Conservation (phyloP, 2,113 vertebrate genomes). For the Aix galericulata region DNA sequence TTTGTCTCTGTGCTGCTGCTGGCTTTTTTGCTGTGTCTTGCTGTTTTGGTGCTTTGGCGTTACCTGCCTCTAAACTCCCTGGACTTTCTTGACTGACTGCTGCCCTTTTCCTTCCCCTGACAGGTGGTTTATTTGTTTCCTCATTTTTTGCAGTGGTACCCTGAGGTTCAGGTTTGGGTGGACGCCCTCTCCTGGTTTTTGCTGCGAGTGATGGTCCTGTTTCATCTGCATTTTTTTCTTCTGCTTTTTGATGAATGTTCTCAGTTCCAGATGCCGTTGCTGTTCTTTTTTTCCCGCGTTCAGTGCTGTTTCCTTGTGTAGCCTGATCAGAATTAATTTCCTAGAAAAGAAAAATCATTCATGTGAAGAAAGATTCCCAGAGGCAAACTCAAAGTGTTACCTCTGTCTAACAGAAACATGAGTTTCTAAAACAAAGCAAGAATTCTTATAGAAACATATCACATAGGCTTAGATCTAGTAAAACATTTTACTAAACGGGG, state of each 20-base stretch:
- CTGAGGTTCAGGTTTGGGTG: constrained; percentile 85
- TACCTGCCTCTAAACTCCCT: constrained; percentile 84
- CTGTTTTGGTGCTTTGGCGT: constrained; percentile 94
- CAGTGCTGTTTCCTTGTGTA: constrained; percentile 79
- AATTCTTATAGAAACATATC: neutral
- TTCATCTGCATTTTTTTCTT: constrained; percentile 79
- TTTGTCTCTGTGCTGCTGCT: constrained; percentile 90
- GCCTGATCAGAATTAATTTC: constrained; percentile 83
- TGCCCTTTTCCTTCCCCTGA: constrained; percentile 91
- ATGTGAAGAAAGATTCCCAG: neutral
- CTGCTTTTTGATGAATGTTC: constrained; percentile 84
- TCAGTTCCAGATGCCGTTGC: constrained; percentile 81
- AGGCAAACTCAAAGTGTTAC: neutral
- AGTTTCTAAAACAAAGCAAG: neutral
- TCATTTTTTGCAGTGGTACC: constrained; percentile 80
- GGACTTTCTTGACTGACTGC: constrained; percentile 81
- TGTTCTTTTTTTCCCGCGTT: constrained; percentile 83
- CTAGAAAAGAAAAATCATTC: constrained; percentile 63
- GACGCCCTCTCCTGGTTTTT: constrained; percentile 86
- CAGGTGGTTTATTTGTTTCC: constrained; percentile 82
- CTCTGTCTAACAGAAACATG: neutral
- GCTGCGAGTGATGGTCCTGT: constrained; percentile 75
- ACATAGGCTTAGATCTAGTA: neutral
- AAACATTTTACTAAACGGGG: neutral
- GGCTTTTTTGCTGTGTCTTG: constrained; percentile 90